A percentile compares a stretch with the other conserved stretches of the same genome.
phyloP scores from a whole-genome alignment of 2,113 vertebrate species.

The Silurus glanis region DNA sequence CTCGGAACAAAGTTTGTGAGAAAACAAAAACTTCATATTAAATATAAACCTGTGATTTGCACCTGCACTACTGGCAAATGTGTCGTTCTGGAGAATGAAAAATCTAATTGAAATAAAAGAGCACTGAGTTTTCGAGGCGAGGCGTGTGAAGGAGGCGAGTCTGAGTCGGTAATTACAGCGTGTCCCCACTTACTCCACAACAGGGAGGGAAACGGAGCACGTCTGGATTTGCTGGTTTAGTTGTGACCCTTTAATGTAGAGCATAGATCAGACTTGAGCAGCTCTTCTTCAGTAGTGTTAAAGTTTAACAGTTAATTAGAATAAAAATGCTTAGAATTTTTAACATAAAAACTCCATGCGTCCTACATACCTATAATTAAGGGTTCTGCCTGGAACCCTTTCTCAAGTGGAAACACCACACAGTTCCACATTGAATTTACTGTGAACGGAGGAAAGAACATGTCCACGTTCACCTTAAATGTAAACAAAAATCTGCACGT shows the following conservation, averaged over 20 bases:
- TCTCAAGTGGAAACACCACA: not conserved
- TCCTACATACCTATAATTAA: not conserved
- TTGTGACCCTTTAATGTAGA: not conserved
- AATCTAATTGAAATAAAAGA: not conserved
- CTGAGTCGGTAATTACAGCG: not conserved
- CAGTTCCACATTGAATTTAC: not conserved
- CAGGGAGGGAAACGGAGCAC: not conserved
- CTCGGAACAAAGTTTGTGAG: not conserved
- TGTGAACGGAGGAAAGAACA: not conserved
- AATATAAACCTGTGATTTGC: no score
- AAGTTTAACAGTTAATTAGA: no score
- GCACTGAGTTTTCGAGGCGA: not conserved
- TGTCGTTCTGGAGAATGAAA: no score
- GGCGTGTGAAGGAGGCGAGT: not conserved
- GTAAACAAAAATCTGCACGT: not conserved
- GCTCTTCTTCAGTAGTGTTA: not conserved
- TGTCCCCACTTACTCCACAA: not conserved
- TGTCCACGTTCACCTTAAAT: not conserved
- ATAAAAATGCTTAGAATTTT: no score
- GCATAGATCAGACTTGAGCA: not conserved
- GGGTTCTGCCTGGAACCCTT: not conserved
- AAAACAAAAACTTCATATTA: no score
- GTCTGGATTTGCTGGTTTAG: not conserved
- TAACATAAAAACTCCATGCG: no score
- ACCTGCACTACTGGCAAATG: no score